phyloP scores from a whole-genome alignment of 2,888 invertebrate species.

The Seira musarum region DNA sequence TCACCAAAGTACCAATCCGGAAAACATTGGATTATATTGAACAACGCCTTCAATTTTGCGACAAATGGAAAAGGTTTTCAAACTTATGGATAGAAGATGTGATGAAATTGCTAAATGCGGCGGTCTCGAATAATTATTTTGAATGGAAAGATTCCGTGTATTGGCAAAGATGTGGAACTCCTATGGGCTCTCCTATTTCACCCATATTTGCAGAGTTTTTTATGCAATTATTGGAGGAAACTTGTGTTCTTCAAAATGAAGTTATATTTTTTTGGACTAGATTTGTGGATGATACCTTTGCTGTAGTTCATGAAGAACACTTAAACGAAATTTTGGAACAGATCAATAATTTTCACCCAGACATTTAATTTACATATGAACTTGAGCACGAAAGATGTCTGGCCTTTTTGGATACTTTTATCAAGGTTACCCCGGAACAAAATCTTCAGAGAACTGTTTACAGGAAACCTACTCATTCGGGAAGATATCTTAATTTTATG shows the following conservation, averaged over 20 bases:
- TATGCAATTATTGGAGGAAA: constrained; percentile 72
- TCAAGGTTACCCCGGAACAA: not conserved
- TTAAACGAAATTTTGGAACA: not conserved
- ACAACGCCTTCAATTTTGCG: not conserved
- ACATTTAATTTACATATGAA: constrained; percentile 39
- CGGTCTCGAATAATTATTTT: constrained; percentile 24
- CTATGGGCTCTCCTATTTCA: constrained; percentile 66
- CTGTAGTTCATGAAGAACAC: not conserved
- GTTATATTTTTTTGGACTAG: not conserved
- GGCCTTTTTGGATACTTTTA: constrained; percentile 30
- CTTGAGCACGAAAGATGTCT: constrained; percentile 8
- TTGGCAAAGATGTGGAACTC: constrained; percentile 58
- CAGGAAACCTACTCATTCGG: constrained; percentile 34
- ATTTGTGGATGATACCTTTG: constrained; percentile 29
- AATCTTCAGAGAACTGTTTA: not conserved
- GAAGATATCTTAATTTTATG: constrained; percentile 29
- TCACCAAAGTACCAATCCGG: constrained; percentile 60
- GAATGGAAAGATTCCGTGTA: constrained; percentile 47
- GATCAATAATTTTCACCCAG: constrained; percentile 22
- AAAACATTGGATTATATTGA: constrained; percentile 26
- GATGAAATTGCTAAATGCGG: constrained; percentile 19
- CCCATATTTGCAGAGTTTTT: constrained; percentile 58
- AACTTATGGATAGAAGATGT: not conserved
- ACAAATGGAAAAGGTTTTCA: constrained; percentile 13
- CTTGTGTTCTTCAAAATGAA: constrained; percentile 48